Evolutionary conservation across 2,113 vertebrate species (phyloP), one percentile per base, ranked within the genome.

Genomic region (Urocolius indicus): DNA sequence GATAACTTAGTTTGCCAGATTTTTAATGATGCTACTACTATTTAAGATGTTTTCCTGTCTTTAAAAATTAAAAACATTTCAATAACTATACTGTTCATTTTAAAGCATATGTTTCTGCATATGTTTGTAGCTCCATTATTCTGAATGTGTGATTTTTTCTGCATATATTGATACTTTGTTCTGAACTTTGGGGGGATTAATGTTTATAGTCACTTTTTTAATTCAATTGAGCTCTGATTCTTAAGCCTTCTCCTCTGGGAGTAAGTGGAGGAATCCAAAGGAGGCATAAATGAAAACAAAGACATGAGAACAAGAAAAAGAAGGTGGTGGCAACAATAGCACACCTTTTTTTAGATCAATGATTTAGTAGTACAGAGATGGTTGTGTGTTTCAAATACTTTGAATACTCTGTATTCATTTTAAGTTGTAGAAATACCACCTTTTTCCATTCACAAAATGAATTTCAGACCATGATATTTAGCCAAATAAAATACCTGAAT

Each of bases 1-100:
- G 21, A 48, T 68, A 90, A 72, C 5, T 89, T 68, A 9, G 4
- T 32, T 85, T 90, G 52, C 32, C 73, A 78, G 61, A 22, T 63
- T 92, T 73, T 82, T 75, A 92, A 72, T 72, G 45, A 38, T 94
- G 76, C n/a, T 87, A 5, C 78, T 57, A 10, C 34, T n/a, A 72
- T 11, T 78, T 91, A 62, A 77, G 73, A 67, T 90, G n/a, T 52
- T 95, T 94, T 81, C 6, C 7, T 81, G 59, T 23, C 87, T 68
- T 72, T 34, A 86, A 84, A 95, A 89, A 67, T 81, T 27, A 82
- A 79, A 87, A 93, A 52, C 22, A 30, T 30, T 82, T 83, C 74
- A 75, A 75, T 71, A 91, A 68, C n/a, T 72, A 21, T 29, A 21
- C 69, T 94, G 94, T 80, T 96, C 87, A 81, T 94, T 95, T 94